Evolutionary conservation across 2,797 vertebrate species (phyloP).

Genomic region (Melopsittacus undulatus): DNA sequence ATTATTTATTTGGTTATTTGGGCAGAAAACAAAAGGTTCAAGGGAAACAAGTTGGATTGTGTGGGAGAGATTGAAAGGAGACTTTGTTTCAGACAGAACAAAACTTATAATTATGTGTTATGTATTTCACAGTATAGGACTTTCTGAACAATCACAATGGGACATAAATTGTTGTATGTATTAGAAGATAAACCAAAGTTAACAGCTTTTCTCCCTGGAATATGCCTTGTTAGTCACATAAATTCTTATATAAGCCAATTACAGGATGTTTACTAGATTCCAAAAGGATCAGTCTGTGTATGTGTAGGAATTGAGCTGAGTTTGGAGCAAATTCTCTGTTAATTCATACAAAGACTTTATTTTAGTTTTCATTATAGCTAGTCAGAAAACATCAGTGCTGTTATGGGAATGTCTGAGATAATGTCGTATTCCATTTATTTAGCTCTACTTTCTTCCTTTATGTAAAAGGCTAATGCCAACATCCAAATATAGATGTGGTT

Average conservation of each 20-base stretch:
- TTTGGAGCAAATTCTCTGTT: neutral
- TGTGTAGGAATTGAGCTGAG: neutral
- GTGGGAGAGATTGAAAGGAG: neutral
- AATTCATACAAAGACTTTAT: neutral
- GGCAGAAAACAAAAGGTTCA: neutral
- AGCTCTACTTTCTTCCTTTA: neutral
- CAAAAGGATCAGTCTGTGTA: fast-evolving
- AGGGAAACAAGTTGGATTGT: neutral
- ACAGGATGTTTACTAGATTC: neutral
- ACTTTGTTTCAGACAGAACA: neutral
- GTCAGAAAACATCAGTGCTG: neutral
- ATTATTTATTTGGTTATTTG: neutral
- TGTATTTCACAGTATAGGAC: neutral
- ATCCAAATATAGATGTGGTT: neutral
- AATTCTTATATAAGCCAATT: neutral
- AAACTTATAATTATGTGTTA: neutral
- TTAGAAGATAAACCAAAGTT: neutral
- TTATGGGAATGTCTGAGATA: neutral
- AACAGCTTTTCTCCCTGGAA: neutral
- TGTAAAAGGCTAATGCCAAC: neutral
- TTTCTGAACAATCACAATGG: neutral
- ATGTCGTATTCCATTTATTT: neutral
- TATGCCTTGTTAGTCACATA: neutral
- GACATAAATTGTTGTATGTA: neutral
- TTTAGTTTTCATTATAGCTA: neutral